A percentile compares a stretch with the other conserved stretches of the same genome.
phyloP scores from a whole-genome alignment of 2,888 invertebrate species.

The Eledone cirrhosa region DNA sequence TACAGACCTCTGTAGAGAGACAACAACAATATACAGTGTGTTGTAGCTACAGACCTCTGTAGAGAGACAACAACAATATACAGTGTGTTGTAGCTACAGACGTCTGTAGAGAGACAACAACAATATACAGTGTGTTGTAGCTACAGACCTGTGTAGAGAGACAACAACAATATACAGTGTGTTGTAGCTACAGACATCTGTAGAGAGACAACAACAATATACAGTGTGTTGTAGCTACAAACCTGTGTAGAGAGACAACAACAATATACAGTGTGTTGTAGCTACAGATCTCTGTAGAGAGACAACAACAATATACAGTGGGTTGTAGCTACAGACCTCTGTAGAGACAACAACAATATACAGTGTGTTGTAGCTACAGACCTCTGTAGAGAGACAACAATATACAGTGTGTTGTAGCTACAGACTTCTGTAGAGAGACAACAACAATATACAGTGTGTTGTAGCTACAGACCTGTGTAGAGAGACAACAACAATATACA shows the following conservation, averaged over 20 bases:
- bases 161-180: too few species aligned
- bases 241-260: constrained; percentile 41
- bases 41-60: constrained; percentile 52
- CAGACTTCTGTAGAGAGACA: constrained; percentile 44
- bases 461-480: constrained; percentile 51
- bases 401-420: too few species aligned
- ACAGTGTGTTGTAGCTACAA: too few species aligned
- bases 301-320: too few species aligned
- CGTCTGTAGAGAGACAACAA: constrained; percentile 41
- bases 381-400: constrained; percentile 42
- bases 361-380: too few species aligned
- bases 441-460: too few species aligned
- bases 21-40: too few species aligned
- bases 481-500: too few species aligned
- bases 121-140: too few species aligned
- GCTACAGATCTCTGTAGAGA: constrained; percentile 49
- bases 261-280: too few species aligned
- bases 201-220: constrained; percentile 29
- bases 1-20: constrained; percentile 48
- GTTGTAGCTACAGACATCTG: constrained; percentile 54
- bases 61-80: constrained; percentile 30
- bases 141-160: constrained; percentile 48
- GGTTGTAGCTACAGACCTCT: constrained; percentile 55
- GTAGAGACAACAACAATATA: constrained; percentile 31
- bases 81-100: too few species aligned